Percentiles rank a stretch among this genome's conserved stretches.
phyloP scores from a whole-genome alignment of 2,113 vertebrate species.

The Chloropsis cyanopogon region DNA sequence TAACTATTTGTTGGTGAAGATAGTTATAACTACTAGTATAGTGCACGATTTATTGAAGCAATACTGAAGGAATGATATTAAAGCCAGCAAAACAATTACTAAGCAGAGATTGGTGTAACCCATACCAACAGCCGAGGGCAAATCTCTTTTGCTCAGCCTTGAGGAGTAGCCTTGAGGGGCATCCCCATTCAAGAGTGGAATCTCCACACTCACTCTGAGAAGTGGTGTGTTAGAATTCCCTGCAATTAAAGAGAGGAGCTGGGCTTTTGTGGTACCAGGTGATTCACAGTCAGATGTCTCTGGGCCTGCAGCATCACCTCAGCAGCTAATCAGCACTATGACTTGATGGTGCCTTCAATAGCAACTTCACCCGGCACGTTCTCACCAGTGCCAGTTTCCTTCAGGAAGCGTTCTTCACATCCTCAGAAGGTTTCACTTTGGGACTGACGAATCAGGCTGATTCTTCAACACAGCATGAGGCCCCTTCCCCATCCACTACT shows the following conservation, averaged over 20 bases:
- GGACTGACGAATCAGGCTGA: neutral
- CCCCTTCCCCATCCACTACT: no score
- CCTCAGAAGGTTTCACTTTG: neutral
- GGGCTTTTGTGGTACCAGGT: neutral
- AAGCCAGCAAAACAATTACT: neutral
- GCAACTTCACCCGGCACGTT: neutral
- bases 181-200: neutral
- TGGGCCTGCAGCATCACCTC: neutral
- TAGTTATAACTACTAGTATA: neutral
- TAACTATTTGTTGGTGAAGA: neutral
- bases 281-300: neutral
- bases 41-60: neutral
- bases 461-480: neutral
- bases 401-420: neutral
- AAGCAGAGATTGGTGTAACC: neutral
- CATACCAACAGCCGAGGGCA: neutral
- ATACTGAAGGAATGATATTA: neutral
- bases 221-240: neutral
- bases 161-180: neutral
- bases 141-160: neutral
- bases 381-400: fast-evolving
- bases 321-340: neutral
- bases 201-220: neutral
- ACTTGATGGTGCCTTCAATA: neutral
- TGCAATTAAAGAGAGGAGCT: neutral